Conservation (phyloP, 2,888 invertebrate genomes). For the Scrobipalpa costella region DNA sequence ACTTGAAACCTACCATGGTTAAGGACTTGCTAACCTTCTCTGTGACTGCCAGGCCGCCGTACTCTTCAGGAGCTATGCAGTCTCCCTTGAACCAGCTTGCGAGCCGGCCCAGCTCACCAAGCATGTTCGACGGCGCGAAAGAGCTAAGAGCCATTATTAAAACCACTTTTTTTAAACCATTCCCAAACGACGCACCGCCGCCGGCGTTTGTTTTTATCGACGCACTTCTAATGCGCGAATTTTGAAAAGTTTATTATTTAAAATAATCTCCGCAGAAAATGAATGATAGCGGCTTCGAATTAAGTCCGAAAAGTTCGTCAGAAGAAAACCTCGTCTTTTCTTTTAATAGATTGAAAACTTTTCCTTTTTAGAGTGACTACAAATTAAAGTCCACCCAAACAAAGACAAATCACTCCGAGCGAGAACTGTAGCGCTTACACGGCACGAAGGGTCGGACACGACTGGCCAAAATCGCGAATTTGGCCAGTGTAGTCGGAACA, state of each 20-base stretch:
- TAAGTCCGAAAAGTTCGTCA: not conserved
- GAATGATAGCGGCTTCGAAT: not conserved
- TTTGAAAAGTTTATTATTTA: not conserved
- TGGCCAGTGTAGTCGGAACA: slow-evolving; percentile 23
- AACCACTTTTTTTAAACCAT: not conserved
- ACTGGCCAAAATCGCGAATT: slow-evolving; percentile 48
- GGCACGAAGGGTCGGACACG: slow-evolving; percentile 39
- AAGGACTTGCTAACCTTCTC: slow-evolving; percentile 62
- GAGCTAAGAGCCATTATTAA: slow-evolving; percentile 70
- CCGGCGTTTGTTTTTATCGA: not conserved
- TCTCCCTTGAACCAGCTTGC: slow-evolving; percentile 74
- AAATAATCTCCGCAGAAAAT: not conserved
- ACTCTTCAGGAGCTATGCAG: slow-evolving; percentile 66
- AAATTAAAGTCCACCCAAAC: slow-evolving; percentile 11
- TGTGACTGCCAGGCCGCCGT: slow-evolving; percentile 67
- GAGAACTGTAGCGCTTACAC: slow-evolving; percentile 37
- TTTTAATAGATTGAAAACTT: slow-evolving; percentile 30
- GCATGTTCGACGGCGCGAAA: slow-evolving; percentile 65
- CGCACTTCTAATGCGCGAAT: not conserved
- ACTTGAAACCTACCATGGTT: not conserved
- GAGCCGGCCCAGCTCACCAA: slow-evolving; percentile 69
- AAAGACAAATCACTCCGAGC: not conserved
- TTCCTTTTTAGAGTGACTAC: slow-evolving; percentile 26
- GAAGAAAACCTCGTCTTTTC: not conserved
- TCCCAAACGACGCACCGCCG: not conserved